Percentiles rank a stretch among this genome's conserved stretches.
Conservation (phyloP, 2,888 invertebrate genomes). For the Sinhomidia bicolor region DNA sequence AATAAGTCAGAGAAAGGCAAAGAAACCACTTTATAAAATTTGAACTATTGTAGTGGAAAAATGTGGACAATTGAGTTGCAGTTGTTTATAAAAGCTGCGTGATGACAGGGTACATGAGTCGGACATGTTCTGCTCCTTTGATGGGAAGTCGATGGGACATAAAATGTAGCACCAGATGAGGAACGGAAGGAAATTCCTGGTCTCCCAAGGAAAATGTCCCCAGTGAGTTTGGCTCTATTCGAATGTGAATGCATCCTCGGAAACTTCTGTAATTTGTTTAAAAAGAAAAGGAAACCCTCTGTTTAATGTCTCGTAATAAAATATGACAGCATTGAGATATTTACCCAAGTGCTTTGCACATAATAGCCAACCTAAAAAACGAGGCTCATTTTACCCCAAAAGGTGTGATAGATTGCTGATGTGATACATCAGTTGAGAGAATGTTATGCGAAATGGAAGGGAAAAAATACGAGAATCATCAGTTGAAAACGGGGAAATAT, state of each 20-base stretch:
- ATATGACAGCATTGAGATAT: too few species aligned
- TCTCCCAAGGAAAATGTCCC: slow-evolving; percentile 95
- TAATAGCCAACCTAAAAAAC: too few species aligned
- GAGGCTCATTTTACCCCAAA: neutral
- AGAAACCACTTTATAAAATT: neutral
- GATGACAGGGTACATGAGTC: slow-evolving; percentile 94
- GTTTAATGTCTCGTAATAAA: neutral
- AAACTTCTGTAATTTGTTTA: slow-evolving; percentile 87
- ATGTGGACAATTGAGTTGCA: neutral
- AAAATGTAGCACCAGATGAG: slow-evolving; percentile 97
- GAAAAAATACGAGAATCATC: too few species aligned
- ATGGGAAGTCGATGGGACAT: slow-evolving; percentile 96
- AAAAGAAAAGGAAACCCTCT: neutral
- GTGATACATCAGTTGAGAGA: too few species aligned
- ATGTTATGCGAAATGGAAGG: neutral
- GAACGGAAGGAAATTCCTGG: slow-evolving; percentile 95
- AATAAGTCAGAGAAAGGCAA: too few species aligned
- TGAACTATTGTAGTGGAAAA: slow-evolving; percentile 2
- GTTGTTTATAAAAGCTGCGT: slow-evolving; percentile 87
- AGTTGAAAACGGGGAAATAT: too few species aligned
- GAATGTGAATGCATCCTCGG: slow-evolving; percentile 98
- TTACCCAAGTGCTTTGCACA: too few species aligned
- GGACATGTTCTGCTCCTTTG: slow-evolving; percentile 97
- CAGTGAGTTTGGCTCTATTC: slow-evolving; percentile 90
- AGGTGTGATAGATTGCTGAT: neutral